These are phyloP conservation scores for Astyanax mexicanus DNA, from an alignment of 2,797 vertebrate species.

Conservation along the genomic window DNA sequence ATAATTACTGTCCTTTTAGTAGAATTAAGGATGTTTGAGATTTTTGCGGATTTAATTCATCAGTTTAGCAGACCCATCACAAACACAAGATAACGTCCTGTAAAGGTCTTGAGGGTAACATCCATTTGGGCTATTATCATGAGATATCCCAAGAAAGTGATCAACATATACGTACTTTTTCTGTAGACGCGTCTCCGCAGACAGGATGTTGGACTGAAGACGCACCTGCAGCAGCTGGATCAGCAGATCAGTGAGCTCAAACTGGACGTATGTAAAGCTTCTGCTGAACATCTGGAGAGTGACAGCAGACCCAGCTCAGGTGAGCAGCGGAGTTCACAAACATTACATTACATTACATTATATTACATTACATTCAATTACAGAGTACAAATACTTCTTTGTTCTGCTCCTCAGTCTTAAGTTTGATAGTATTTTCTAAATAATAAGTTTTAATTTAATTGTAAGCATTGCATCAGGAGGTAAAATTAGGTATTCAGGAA, in stretches of 20 bases:
- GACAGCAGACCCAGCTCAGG: slow-evolving; percentile 98
- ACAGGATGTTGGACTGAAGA: slow-evolving; percentile 90
- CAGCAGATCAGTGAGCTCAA: slow-evolving; percentile 92
- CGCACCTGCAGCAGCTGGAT: slow-evolving; percentile 90
- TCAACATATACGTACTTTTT: slow-evolving; percentile 23
- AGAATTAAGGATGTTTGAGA: too few species aligned
- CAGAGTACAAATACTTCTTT: too few species aligned
- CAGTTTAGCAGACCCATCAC: too few species aligned
- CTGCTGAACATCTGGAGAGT: slow-evolving; percentile 86
- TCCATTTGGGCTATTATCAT: too few species aligned
- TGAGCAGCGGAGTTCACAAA: slow-evolving; percentile 58
- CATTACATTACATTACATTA: neutral
- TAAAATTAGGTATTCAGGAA: too few species aligned
- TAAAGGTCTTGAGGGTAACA: too few species aligned
- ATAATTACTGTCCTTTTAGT: too few species aligned
- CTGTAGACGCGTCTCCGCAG: slow-evolving; percentile 85
- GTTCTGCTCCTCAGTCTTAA: too few species aligned
- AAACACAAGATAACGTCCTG: too few species aligned
- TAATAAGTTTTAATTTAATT: neutral
- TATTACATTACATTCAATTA: neutral
- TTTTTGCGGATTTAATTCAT: too few species aligned
- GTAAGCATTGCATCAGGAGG: neutral
- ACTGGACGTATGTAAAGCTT: slow-evolving; percentile 84
- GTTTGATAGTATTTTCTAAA: neutral
- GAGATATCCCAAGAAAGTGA: neutral